A percentile compares a stretch with the other conserved stretches of the same genome.
Conservation (phyloP, 1,140 invertebrate species). For the Antheraea pernyi region DNA sequence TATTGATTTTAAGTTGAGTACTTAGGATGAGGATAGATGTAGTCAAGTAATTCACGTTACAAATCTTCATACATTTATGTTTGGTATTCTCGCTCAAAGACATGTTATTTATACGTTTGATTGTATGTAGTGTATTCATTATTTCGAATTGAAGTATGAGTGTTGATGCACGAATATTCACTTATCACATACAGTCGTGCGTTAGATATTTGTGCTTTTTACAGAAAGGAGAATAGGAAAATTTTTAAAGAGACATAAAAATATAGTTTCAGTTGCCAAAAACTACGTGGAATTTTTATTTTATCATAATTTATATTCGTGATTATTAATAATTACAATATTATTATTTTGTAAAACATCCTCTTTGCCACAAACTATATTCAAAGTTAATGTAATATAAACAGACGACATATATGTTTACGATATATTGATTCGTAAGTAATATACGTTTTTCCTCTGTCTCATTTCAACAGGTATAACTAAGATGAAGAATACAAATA, state of each 20-base stretch:
- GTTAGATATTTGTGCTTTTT: constrained; percentile 26
- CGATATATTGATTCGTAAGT: no score
- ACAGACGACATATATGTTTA: no score
- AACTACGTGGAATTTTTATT: no score
- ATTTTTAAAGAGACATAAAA: not conserved
- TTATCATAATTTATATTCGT: no score
- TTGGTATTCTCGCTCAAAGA: not conserved
- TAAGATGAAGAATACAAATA: no score
- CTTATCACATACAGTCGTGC: constrained; percentile 24
- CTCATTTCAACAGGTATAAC: no score
- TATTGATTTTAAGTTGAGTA: no score
- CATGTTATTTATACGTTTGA: not conserved
- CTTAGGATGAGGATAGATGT: not conserved
- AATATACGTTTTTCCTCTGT: no score
- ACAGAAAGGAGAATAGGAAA: not conserved
- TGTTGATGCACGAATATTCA: constrained; percentile 11
- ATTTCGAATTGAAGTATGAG: not conserved
- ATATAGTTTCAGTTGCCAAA: not conserved
- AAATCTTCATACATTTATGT: not conserved
- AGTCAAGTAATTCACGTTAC: not conserved
- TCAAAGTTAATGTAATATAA: no score
- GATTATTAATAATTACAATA: no score
- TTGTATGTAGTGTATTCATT: not conserved
- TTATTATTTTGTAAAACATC: no score
- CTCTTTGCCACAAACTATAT: no score